Conservation (phyloP, 2,888 invertebrate species). For the Nemotelus nigrinus region DNA sequence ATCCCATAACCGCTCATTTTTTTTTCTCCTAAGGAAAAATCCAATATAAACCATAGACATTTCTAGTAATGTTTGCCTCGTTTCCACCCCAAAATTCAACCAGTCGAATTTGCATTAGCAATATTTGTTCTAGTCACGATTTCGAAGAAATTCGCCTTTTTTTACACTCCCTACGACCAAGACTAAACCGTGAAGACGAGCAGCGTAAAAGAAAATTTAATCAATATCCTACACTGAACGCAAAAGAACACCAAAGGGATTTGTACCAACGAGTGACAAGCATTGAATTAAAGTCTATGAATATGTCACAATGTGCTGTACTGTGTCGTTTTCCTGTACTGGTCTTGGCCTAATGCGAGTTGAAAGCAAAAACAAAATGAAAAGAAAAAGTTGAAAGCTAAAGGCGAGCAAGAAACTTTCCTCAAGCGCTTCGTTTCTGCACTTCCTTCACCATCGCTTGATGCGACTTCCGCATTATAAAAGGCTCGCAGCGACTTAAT, state of each 20-base stretch:
- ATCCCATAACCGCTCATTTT: too few species aligned
- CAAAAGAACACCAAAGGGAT: background rate
- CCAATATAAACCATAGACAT: too few species aligned
- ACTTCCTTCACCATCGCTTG: slow-evolving; percentile 2
- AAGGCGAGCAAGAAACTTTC: background rate
- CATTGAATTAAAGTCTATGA: slow-evolving; percentile 21
- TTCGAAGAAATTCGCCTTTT: background rate
- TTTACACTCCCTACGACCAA: background rate
- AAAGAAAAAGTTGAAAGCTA: background rate
- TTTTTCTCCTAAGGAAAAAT: too few species aligned
- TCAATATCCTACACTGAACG: background rate
- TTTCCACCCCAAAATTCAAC: too few species aligned
- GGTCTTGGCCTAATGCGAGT: too few species aligned
- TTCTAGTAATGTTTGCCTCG: too few species aligned
- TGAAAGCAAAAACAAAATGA: too few species aligned
- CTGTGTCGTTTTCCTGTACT: too few species aligned
- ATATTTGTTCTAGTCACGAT: background rate
- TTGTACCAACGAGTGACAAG: background rate
- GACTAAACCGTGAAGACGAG: background rate
- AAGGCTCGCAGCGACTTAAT: background rate
- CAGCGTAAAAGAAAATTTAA: slow-evolving; percentile 15
- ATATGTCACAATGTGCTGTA: background rate
- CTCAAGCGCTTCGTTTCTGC: background rate
- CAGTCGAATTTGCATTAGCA: background rate
- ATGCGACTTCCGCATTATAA: slow-evolving; percentile 15